Base-by-base conservation (phyloP, 2,888 invertebrate genomes). In the Agrochola lota region DNA sequence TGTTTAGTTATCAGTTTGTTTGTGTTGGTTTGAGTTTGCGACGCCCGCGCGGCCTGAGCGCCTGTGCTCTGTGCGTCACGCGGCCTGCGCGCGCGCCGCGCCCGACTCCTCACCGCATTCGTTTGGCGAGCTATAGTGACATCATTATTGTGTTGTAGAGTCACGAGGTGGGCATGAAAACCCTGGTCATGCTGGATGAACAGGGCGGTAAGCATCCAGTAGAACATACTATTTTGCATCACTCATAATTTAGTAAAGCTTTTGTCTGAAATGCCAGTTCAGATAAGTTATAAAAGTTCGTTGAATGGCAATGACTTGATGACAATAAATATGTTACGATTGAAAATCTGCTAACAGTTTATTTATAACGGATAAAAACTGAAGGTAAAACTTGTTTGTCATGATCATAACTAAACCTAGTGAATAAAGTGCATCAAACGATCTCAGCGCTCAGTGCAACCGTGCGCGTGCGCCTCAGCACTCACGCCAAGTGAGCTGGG, bases 171-270 rank as follows among this genome's bases (percentile, higher is more conserved):
- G 99, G 99, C 97, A 99, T 99, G 98, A 99, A 99, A 98, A 99
- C 99, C 97, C 98, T 99, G 98, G 99, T 99, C 97, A 99, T 99
- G 98, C 98, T 99, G 98, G 99, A 99, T 98, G 99, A 99, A 98
- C 99, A 99, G 98, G 99, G 99, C 98, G 99, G 99, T 99, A 99
- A 99, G 99, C 98, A 98, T 98, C 97, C 97, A 97, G 96, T 96
- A 96, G 96, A 94, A 95, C 93, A 93, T 93, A 93, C 92, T 96
- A 94, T 93, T 94, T 93, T 95, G 96, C 95, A 96, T 96, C 95
- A 96, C 94, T 94, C 95, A 95, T 94, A 94, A 94, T 93, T 94
- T 96, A 96, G 96, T 94, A 94, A 93, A 95, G 96, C 96, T 96
- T 96, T 92, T 94, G 94, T 96, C 94, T 94, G 95, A 95, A 93